Evolutionary conservation across 1,140 invertebrate genomes (phyloP), one percentile per base, ranked within the genome.

Genomic region (Bombus confusus): DNA sequence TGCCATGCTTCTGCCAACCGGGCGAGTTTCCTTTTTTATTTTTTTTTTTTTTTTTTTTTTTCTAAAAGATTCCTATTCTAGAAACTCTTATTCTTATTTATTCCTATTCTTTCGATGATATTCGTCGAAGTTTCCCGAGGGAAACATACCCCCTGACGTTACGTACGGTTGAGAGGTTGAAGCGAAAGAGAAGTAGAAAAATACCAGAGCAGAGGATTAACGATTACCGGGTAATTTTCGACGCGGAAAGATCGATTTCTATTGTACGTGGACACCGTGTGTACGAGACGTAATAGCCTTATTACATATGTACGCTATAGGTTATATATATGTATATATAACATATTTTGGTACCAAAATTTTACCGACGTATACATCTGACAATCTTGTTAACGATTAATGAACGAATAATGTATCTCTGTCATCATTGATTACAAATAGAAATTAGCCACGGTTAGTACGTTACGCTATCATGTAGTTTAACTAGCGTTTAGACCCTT

Each of bases 301-400:
- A 18, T 66, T 31, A 66, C n/a, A 66, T 15, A 31, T 52, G 18
- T 52, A 1, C n/a, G 62, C n/a, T 15, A 31, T 66, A 25, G 10
- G 9, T 5, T 68, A 68, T 68, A 37, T n/a, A n/a, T n/a, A n/a
- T n/a, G n/a, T n/a, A n/a, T n/a, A n/a, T 5, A 1, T 37, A 68
- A 68, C 66, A 37, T 68, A 68, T 68, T 68, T 68, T 37, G 34
- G 9, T 68, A 68, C 8, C 8, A 68, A 37, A 68, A 68, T 68
- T 68, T 68, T 68, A 34, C 37, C 12, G 41, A 71, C n/a, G n/a
- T 28, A 37, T 28, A 71, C 37, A n/a, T 41, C 68, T 71, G 68
- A 71, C 68, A n/a, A 71, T 71, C 68, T 71, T 71, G 68, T 71
- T 71, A 71, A 39, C 68, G 68, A 31, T 71, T 71, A 71, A 71